Evolutionary conservation across 2,888 invertebrate species (phyloP).

Genomic region (Thera obeliscata): DNA sequence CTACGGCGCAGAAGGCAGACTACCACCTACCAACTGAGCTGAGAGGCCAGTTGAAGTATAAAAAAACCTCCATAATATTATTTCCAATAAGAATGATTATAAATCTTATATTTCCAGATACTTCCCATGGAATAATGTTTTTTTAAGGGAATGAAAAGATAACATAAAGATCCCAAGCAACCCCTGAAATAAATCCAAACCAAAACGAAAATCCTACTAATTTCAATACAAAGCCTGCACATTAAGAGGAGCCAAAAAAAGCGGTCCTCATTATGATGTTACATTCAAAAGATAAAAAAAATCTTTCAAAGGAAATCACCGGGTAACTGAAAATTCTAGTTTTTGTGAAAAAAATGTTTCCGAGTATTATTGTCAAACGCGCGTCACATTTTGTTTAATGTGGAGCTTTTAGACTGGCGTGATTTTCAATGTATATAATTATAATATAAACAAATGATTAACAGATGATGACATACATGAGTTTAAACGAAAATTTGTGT

Average conservation of each 20-base stretch:
- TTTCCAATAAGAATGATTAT: not conserved
- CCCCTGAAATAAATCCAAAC: constrained; percentile 4
- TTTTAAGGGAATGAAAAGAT: not conserved
- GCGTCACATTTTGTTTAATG: constrained; percentile 48
- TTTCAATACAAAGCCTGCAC: constrained; percentile 39
- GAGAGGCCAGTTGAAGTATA: too few species aligned
- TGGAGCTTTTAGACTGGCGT: constrained; percentile 25
- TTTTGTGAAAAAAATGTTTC: constrained; percentile 42
- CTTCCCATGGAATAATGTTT: not conserved
- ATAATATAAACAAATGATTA: too few species aligned
- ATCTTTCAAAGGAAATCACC: constrained; percentile 56
- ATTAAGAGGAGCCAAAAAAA: constrained; percentile 36
- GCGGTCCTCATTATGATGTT: constrained; percentile 59
- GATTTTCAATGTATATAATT: too few species aligned
- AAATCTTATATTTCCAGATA: not conserved
- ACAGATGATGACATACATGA: too few species aligned
- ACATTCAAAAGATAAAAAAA: constrained; percentile 63
- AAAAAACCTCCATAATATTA: not conserved
- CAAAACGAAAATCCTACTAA: constrained; percentile 35
- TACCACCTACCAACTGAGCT: too few species aligned
- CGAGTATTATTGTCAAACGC: constrained; percentile 52
- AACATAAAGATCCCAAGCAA: not conserved
- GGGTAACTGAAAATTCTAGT: constrained; percentile 48
- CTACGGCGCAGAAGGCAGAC: too few species aligned
- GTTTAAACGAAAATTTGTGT: too few species aligned